These are phyloP conservation scores for Stratiomys singularior DNA, from an alignment of 2,888 invertebrate species.

Conservation along the genomic window DNA sequence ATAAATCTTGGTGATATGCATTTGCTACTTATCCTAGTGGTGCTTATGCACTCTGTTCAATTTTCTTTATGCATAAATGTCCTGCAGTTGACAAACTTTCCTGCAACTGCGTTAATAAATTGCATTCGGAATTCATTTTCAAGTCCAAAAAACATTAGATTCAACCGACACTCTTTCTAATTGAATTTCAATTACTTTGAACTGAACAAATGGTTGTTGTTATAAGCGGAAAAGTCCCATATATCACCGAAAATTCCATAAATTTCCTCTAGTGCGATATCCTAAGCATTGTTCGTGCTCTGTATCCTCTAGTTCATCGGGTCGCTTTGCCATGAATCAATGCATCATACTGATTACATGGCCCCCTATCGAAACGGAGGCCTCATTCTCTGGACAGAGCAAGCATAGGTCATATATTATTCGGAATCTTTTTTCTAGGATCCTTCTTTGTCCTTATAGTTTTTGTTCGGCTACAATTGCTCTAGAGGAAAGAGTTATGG, in stretches of 20 bases:
- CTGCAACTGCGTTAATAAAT: no score
- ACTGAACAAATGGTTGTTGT: not conserved
- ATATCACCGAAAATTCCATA: not conserved
- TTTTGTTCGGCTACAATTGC: not conserved
- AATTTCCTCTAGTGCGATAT: not conserved
- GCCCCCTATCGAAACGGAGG: not conserved
- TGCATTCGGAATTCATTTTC: no score
- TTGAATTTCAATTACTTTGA: slow-evolving; percentile 1
- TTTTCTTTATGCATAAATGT: no score
- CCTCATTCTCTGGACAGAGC: not conserved
- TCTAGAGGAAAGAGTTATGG: no score
- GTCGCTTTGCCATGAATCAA: not conserved
- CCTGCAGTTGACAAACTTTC: no score
- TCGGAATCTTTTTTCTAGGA: not conserved
- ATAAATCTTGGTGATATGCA: no score
- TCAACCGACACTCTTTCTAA: not conserved
- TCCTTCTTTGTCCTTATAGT: not conserved
- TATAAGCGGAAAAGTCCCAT: not conserved
- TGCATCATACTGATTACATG: not conserved
- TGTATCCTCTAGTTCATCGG: not conserved
- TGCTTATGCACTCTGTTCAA: no score
- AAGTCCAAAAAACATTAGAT: no score
- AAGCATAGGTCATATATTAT: not conserved
- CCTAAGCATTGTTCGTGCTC: not conserved
- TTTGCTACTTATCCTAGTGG: no score